Conservation (phyloP, 2,113 vertebrate species). For the Picathartes gymnocephalus region DNA sequence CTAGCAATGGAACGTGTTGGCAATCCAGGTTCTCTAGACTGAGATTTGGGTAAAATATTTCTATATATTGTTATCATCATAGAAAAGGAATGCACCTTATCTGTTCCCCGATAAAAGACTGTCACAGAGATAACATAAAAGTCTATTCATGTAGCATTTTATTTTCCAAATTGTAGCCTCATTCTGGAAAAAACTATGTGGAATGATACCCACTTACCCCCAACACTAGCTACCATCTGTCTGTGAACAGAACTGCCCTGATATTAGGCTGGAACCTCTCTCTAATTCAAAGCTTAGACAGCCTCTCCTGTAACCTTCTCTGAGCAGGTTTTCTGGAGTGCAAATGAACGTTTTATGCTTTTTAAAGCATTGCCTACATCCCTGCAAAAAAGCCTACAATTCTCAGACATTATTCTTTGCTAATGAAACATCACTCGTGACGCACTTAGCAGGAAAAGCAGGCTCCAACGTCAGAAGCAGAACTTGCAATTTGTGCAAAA, state of each 20-base stretch:
- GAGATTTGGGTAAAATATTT: neutral
- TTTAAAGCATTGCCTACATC: neutral
- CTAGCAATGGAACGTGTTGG: neutral
- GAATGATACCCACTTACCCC: neutral
- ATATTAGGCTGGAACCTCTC: neutral
- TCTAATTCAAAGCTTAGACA: neutral
- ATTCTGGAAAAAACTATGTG: neutral
- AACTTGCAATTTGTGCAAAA: neutral
- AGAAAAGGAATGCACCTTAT: neutral
- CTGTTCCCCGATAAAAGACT: neutral
- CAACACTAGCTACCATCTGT: neutral
- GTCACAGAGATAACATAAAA: neutral
- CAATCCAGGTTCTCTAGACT: neutral
- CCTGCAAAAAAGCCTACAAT: neutral
- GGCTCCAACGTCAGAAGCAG: neutral
- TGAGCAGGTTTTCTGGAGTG: neutral
- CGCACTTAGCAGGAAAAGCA: neutral
- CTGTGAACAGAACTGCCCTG: neutral
- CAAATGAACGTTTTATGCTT: neutral
- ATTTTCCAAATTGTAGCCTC: neutral
- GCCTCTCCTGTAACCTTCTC: neutral
- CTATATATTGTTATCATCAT: neutral
- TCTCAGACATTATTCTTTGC: neutral
- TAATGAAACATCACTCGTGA: neutral
- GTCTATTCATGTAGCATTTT: accelerated